These are phyloP conservation scores for Euglossa dilemma DNA, from an alignment of 1,140 invertebrate species.

Conservation along the genomic window DNA sequence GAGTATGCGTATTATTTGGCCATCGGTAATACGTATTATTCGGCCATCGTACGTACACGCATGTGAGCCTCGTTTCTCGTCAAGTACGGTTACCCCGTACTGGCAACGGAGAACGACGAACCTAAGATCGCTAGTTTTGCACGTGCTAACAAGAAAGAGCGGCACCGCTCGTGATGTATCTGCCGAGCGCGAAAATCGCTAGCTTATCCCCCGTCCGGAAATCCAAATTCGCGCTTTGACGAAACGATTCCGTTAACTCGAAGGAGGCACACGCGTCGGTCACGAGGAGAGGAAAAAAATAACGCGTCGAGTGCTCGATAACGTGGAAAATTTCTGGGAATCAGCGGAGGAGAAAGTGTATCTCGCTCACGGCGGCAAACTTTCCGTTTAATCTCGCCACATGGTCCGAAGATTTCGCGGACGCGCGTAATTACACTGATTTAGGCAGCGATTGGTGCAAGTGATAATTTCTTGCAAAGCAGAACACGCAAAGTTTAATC, in stretches of 20 bases:
- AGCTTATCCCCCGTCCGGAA: neutral
- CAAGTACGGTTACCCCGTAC: no score
- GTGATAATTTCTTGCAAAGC: neutral
- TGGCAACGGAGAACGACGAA: neutral
- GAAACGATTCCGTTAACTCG: neutral
- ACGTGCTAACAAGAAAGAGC: neutral
- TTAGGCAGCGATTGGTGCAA: no score
- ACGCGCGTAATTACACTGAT: neutral
- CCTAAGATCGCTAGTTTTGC: slow-evolving; percentile 5
- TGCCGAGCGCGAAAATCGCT: neutral
- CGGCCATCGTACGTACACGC: slow-evolving; percentile 6
- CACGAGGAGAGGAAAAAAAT: neutral
- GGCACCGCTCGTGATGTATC: neutral
- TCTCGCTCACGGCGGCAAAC: neutral
- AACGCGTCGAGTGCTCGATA: neutral
- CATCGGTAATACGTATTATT: slow-evolving; percentile 46
- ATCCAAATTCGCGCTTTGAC: neutral
- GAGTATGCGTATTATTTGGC: slow-evolving; percentile 54
- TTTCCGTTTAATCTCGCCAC: neutral
- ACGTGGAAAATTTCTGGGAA: no score
- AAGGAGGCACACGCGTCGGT: no score
- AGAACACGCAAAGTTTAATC: neutral
- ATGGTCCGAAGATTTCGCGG: neutral
- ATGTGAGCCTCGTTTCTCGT: neutral
- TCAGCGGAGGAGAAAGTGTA: neutral